phyloP scores from a whole-genome alignment of 2,888 invertebrate genomes.

The Megamerina dolium region DNA sequence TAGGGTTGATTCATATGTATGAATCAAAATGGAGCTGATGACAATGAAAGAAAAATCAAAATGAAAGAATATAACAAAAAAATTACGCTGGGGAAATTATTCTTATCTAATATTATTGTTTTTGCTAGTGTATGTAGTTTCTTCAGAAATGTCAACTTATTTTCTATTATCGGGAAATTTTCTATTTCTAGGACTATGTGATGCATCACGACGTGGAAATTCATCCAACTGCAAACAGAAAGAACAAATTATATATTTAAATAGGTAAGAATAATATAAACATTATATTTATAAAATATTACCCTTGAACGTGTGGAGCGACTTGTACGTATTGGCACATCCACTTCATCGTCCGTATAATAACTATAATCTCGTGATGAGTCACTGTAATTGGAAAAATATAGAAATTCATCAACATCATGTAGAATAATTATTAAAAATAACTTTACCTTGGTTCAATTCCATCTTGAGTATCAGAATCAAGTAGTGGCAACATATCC shows the following conservation, averaged over 20 bases:
- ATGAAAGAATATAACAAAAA: too few species aligned
- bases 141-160: too few species aligned
- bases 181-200: conserved; percentile 36
- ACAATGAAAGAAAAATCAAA: too few species aligned
- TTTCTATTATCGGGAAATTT: conserved; percentile 39
- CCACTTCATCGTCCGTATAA: conserved; percentile 39
- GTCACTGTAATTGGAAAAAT: conserved; percentile 39
- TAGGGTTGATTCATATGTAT: too few species aligned
- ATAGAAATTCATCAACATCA: background rate
- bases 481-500: conserved; percentile 53
- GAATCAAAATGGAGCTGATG: too few species aligned
- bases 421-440: background rate
- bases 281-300: conserved; percentile 1
- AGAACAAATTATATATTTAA: background rate
- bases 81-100: too few species aligned
- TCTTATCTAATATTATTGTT: too few species aligned
- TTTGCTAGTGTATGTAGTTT: too few species aligned
- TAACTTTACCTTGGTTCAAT: conserved; percentile 40
- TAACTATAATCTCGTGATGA: conserved; percentile 57
- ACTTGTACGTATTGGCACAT: conserved; percentile 26
- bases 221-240: conserved; percentile 33
- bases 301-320: conserved; percentile 23
- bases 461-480: conserved; percentile 43
- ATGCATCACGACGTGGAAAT: conserved; percentile 42
- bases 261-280: background rate